Conservation (phyloP, 2,888 invertebrate species). For the Choreutis nemorana region DNA sequence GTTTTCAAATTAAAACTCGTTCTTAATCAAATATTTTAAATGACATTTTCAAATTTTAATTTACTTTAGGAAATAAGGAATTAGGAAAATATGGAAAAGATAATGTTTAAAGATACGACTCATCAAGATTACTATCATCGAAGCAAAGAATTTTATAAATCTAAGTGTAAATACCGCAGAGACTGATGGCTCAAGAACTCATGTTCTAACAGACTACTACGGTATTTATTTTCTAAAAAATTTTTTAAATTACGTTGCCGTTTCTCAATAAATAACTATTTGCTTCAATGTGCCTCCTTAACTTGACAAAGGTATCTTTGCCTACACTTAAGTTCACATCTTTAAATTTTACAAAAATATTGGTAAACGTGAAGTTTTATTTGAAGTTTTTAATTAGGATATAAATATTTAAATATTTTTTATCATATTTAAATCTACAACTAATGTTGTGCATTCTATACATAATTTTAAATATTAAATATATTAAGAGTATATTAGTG, state of each 20-base stretch:
- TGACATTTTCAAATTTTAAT: too few species aligned
- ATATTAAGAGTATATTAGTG: not conserved
- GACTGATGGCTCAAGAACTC: constrained; percentile 61
- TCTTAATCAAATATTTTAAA: too few species aligned
- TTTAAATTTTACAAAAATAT: constrained; percentile 4
- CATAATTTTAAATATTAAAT: too few species aligned
- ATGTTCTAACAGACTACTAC: constrained; percentile 49
- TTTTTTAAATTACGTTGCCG: too few species aligned
- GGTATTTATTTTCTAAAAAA: constrained; percentile 32
- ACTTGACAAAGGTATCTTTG: constrained; percentile 33
- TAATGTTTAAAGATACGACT: too few species aligned
- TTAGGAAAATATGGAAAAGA: too few species aligned
- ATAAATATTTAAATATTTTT: constrained; percentile 7
- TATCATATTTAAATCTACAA: too few species aligned
- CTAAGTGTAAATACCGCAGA: constrained; percentile 42
- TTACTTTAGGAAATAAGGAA: too few species aligned
- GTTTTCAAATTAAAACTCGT: too few species aligned
- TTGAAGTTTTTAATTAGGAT: not conserved
- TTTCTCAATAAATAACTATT: constrained; percentile 10
- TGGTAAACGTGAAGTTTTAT: not conserved
- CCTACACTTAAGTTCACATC: constrained; percentile 34
- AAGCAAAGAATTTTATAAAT: constrained; percentile 15
- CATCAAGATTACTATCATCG: too few species aligned
- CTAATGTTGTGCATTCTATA: too few species aligned
- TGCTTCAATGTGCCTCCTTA: constrained; percentile 49